A percentile compares a stretch with the other conserved stretches of the same genome.
These are phyloP conservation scores for Gila robusta DNA, from an alignment of 2,797 vertebrate genomes.

Conservation along the genomic window DNA sequence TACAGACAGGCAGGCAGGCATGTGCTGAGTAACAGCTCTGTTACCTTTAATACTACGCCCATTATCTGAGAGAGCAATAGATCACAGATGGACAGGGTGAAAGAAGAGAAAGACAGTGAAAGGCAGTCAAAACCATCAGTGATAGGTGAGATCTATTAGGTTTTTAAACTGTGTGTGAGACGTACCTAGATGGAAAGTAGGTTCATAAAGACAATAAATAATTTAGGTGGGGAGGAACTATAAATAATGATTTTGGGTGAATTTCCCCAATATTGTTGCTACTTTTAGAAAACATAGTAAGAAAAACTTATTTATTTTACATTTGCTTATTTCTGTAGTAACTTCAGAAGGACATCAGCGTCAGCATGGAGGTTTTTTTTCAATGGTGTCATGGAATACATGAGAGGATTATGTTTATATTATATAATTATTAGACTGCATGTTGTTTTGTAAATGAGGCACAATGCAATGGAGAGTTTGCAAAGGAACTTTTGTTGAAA, in stretches of 20 bases:
- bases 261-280: not conserved
- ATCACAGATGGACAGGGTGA: conserved; percentile 56
- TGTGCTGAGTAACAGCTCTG: conserved; percentile 42
- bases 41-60: conserved; percentile 98
- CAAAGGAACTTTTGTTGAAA: not conserved
- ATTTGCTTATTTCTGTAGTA: too few species aligned
- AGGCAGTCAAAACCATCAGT: conserved; percentile 7
- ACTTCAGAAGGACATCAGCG: too few species aligned
- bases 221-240: not conserved
- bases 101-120: conserved; percentile 52
- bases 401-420: not conserved
- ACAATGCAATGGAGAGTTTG: not conserved
- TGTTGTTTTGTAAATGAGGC: not conserved
- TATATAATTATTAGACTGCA: not conserved
- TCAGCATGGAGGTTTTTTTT: not conserved
- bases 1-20: conserved; percentile 44
- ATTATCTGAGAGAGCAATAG: conserved; percentile 88
- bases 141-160: not conserved
- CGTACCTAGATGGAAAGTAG: not conserved
- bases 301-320: too few species aligned
- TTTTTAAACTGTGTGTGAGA: conserved; percentile 3
- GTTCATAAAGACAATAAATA: not conserved
- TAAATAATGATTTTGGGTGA: not conserved
- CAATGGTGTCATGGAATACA: not conserved
- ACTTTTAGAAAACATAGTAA: not conserved